Percentiles rank a stretch among this genome's conserved stretches.
phyloP scores from a whole-genome alignment of 1,140 invertebrate species.

The Ridgeia piscesae region DNA sequence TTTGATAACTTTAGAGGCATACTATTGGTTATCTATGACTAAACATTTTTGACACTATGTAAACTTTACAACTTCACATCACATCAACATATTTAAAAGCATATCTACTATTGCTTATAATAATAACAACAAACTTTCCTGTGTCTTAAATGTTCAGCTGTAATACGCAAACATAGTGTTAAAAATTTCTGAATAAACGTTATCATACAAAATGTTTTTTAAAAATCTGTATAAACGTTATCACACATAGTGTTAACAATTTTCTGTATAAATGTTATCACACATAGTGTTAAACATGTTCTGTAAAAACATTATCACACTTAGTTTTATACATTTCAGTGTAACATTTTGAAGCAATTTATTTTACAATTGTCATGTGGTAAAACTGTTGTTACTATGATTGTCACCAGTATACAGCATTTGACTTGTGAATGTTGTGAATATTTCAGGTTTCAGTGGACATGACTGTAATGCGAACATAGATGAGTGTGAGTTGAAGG shows the following conservation, averaged over 20 bases:
- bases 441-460: conserved; percentile 77
- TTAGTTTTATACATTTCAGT: too few species aligned
- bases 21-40: too few species aligned
- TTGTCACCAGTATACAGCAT: not conserved
- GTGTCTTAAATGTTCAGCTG: not conserved
- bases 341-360: not conserved
- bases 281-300: not conserved
- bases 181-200: too few species aligned
- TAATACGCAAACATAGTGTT: not conserved
- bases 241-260: too few species aligned
- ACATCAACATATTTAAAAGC: too few species aligned
- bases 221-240: not conserved
- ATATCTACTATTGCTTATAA: too few species aligned
- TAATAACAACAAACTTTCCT: too few species aligned
- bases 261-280: not conserved
- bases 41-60: too few species aligned
- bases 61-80: too few species aligned
- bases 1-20: too few species aligned
- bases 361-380: not conserved
- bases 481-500: conserved; percentile 77
- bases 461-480: conserved; percentile 88
- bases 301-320: not conserved
- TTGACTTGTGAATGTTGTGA: not conserved
- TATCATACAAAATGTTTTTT: too few species aligned
- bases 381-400: not conserved